These are phyloP conservation scores for Drosophila prolongata DNA, from an alignment of 2,888 invertebrate genomes.

Conservation along the genomic window DNA sequence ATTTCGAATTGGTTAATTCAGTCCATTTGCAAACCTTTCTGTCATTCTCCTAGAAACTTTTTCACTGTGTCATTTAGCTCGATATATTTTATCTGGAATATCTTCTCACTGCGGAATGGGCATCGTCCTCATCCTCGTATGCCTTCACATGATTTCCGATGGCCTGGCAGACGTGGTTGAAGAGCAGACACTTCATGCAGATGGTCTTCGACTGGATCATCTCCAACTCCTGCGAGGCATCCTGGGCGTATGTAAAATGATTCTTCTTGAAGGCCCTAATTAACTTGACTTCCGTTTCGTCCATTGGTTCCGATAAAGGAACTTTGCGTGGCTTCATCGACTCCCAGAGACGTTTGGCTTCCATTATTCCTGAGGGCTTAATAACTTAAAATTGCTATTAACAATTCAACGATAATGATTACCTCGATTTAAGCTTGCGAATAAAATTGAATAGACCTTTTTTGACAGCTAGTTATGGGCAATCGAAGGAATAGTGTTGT, in stretches of 20 bases:
- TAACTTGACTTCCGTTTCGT: constrained; percentile 34
- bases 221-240: constrained; percentile 26
- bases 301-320: background rate
- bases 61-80: too few species aligned
- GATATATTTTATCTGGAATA: background rate
- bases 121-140: background rate
- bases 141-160: constrained; percentile 16
- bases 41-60: too few species aligned
- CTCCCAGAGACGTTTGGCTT: constrained; percentile 13
- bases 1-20: too few species aligned
- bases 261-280: constrained; percentile 27
- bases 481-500: background rate
- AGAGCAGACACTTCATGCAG: constrained; percentile 58
- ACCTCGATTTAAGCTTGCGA: background rate
- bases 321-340: constrained; percentile 44
- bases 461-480: too few species aligned
- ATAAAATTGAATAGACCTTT: too few species aligned
- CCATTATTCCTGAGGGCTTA: background rate
- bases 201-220: constrained; percentile 38
- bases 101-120: background rate
- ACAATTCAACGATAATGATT: background rate
- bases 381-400: too few species aligned
- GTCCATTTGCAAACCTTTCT: too few species aligned
- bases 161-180: constrained; percentile 31
- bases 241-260: constrained; percentile 8